Evolutionary conservation across 1,140 invertebrate species (phyloP), one percentile per base, ranked within the genome.

Genomic region (Himalopsyche phryganea): DNA sequence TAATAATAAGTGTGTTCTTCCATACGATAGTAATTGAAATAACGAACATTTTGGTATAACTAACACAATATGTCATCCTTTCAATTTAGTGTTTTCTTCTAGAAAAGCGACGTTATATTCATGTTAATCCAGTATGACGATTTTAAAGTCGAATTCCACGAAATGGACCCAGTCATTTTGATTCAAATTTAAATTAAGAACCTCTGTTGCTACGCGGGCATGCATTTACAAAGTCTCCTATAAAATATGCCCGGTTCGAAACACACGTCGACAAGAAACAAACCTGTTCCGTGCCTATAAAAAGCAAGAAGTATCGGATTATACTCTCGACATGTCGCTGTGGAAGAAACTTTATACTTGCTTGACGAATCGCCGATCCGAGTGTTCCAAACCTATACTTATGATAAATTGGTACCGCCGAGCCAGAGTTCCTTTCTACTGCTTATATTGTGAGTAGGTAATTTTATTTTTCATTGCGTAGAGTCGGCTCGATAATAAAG

Each of bases 331-430:
- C n/a, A 11, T 11, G 4, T 13, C 5, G 38, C 38, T 40, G 3
- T 11, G 33, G 5, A 15, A 3, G 3, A 15, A 40, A 40, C 38
- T 40, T 5, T 3, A 40, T n/a, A 6, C 11, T 4, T 13, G 11
- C 5, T 51, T 51, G 18, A 13, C 41, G 41, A 10, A 41, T 35
- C 18, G 11, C 15, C 40, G 49, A 32, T 10, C 45, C 9, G 44
- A 13, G 14, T 13, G 48, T 23, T 50, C 54, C 36, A 50, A 63
- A 52, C 61, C 61, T 63, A 63, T 63, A 63, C 58, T 63, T 63
- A 63, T 60, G 57, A 56, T 63, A 63, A 63, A 63, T 63, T 63
- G 61, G 61, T 63, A 49, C 61, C 52, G 61, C 48, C 42, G 5
- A 45, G 46, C 15, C 44, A 23, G n/a, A 47, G 50, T 42, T 54